Evolutionary conservation across 2,888 invertebrate genomes (phyloP), one percentile per base, ranked within the genome.

Genomic region (Leistus spinibarbis): DNA sequence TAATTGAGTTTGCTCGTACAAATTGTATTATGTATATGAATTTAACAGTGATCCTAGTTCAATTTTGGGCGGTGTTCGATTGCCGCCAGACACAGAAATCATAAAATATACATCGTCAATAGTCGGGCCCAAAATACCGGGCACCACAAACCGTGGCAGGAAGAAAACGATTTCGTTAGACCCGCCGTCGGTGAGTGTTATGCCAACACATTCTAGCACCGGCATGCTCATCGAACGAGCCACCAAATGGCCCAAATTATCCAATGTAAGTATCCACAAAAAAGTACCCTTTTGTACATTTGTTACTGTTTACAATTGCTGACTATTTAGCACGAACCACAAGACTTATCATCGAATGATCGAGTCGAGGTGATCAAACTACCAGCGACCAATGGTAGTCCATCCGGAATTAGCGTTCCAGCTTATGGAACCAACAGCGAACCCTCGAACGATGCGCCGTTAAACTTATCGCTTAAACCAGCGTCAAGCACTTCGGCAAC

Each of bases 81-180:
- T 95, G 81, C 95, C 95, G 78, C 95, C 95, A 54, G 95, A 95
- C 83, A 95, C 95, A 63, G 95, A 95, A 87, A 95, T 95, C 79
- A 95, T 95, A 83, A 95, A 95, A 86, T 95, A 95, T 85, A 95
- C 95, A 79, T 95, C 95, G 79, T 94, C 94, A 76, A 90, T 95
- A 82, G 93, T 94, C 79, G 95, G 95, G 76, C 94, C 95, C 75
- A 95, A 95, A 89, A 90, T 93, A 78, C 93, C 94, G 13, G 94
- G 95, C 77, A 92, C 93, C 77, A 95, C 94, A 79, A 94, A 94
- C 82, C 89, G 95, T 68, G 95, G 95, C 76, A 89, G 95, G 76
- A 95, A 95, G 89, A 95, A 95, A 88, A 95, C 95, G 68, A 95
- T 95, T 83, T 95, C 95, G 0, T 86, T 95, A 80, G 95, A 95